A percentile compares a stretch with the other conserved stretches of the same genome.
These are phyloP conservation scores for Garrulus glandarius DNA, from an alignment of 2,797 vertebrate species.

Conservation along the genomic window DNA sequence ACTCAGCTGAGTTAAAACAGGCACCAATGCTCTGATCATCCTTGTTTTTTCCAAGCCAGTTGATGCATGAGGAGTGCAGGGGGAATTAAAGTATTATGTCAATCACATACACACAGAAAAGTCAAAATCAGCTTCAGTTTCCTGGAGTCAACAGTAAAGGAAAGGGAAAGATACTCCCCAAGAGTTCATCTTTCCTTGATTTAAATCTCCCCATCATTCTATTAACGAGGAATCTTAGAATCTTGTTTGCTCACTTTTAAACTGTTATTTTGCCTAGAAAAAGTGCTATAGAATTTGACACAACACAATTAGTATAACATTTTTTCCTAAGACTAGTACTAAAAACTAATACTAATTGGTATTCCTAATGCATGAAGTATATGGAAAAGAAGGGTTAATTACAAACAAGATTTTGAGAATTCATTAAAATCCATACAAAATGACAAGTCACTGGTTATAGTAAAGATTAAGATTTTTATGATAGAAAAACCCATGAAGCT, in stretches of 20 bases:
- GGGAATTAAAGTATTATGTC: background rate
- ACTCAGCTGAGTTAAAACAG: background rate
- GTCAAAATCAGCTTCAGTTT: background rate
- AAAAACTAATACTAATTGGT: background rate
- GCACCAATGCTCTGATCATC: background rate
- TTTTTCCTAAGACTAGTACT: background rate
- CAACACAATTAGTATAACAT: background rate
- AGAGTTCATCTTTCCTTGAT: background rate
- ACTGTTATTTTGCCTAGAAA: background rate
- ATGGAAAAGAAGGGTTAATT: background rate
- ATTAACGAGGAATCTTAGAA: background rate
- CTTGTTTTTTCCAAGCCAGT: background rate
- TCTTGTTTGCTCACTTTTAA: background rate
- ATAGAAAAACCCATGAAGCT: background rate
- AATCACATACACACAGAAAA: background rate
- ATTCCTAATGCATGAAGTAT: background rate
- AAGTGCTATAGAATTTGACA: background rate
- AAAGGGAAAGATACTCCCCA: background rate
- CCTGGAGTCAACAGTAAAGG: background rate
- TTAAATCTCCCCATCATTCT: background rate
- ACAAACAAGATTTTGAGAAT: background rate
- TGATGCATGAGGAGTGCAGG: background rate
- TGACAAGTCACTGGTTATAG: background rate
- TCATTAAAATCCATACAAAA: background rate
- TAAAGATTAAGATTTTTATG: background rate